A percentile compares a stretch with the other conserved stretches of the same genome.
Evolutionary conservation across 2,113 vertebrate species (phyloP).

Genomic region (Phalacrocorax pelagicus): DNA sequence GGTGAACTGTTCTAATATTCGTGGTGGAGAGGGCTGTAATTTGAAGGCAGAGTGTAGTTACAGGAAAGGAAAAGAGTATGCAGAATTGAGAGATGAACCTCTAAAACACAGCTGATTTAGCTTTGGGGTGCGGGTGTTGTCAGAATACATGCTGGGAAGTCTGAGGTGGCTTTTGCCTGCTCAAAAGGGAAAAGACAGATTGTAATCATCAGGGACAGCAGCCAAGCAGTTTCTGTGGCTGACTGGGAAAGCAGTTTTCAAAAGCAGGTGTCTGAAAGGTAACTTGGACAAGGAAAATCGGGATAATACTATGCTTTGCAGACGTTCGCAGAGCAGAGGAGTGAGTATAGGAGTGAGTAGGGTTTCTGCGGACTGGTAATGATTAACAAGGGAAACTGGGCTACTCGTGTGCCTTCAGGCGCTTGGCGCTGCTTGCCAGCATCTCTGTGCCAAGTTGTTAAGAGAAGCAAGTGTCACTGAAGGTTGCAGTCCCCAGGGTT

Average conservation of each 20-base stretch:
- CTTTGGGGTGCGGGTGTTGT: not conserved
- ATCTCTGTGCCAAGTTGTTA: not conserved
- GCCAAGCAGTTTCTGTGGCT: not conserved
- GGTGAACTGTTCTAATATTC: not conserved
- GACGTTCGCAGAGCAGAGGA: rapidly evolving
- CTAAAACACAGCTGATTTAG: not conserved
- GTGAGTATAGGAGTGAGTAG: not conserved
- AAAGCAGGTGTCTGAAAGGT: not conserved
- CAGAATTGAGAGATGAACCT: not conserved
- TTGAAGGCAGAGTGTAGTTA: not conserved
- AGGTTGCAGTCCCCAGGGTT: not conserved
- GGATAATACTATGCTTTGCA: not conserved
- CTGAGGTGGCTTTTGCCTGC: not conserved
- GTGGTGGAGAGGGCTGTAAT: not conserved
- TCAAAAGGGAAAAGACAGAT: not conserved
- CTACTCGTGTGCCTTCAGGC: not conserved
- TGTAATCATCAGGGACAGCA: not conserved
- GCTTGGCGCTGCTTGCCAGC: not conserved
- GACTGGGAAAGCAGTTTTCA: not conserved
- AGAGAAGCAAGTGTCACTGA: not conserved
- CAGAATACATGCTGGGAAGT: not conserved
- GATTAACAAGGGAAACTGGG: not conserved
- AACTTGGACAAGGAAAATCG: not conserved
- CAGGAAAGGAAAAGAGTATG: not conserved
- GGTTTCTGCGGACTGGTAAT: not conserved